Evolutionary conservation across 2,888 invertebrate species (phyloP).

Genomic region (Digitonthophagus gazella): DNA sequence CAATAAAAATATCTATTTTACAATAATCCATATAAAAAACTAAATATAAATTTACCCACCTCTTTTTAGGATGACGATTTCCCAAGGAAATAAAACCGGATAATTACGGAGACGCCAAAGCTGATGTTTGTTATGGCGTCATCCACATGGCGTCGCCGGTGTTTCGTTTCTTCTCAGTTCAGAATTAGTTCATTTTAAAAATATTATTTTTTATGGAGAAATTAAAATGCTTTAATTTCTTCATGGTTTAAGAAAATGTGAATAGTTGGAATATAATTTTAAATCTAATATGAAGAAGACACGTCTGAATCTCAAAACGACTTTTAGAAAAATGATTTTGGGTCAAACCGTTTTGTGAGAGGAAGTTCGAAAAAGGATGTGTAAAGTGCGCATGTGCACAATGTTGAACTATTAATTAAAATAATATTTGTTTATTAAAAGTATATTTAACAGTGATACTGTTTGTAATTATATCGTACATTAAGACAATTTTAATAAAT

Average conservation of each 20-base stretch:
- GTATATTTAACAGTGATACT: neutral
- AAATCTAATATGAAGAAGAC: too few relatives aligned
- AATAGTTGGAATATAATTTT: too few relatives aligned
- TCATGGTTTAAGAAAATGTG: too few relatives aligned
- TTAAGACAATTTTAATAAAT: too few relatives aligned
- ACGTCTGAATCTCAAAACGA: neutral
- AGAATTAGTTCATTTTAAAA: neutral
- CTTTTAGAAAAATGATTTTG: neutral
- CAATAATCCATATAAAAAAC: neutral
- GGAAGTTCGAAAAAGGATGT: neutral
- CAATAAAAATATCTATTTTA: constrained; percentile 1
- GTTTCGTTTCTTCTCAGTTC: neutral
- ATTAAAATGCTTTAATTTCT: too few relatives aligned
- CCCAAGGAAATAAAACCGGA: constrained; percentile 2
- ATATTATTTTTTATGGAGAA: neutral
- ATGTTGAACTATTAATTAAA: neutral
- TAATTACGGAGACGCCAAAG: neutral
- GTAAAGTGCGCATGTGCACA: neutral
- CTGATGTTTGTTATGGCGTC: constrained; percentile 4
- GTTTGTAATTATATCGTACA: too few relatives aligned
- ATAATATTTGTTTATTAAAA: neutral
- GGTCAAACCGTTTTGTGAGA: neutral
- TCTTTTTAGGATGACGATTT: constrained; percentile 19
- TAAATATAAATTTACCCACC: constrained; percentile 18
- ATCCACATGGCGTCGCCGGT: neutral